Conservation (phyloP, 2,888 invertebrate genomes). For the Thera britannica region DNA sequence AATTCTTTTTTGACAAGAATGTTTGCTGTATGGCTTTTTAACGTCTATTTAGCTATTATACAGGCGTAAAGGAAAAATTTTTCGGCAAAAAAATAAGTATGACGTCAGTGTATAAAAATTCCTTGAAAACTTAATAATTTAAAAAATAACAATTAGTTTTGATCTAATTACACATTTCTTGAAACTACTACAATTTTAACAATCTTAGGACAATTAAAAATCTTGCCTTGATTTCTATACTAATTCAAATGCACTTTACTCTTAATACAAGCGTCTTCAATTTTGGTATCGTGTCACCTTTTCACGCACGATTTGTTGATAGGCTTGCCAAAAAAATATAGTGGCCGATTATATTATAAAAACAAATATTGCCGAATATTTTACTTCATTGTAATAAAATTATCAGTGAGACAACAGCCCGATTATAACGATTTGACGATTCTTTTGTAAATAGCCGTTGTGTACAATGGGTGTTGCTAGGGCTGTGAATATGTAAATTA, state of each 20-base stretch:
- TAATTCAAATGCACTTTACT: too few relatives aligned
- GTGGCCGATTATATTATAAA: not conserved
- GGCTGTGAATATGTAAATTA: slow-evolving; percentile 79
- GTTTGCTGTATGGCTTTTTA: too few relatives aligned
- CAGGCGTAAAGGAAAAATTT: not conserved
- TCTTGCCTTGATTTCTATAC: not conserved
- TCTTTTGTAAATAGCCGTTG: slow-evolving; percentile 46
- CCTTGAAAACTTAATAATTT: not conserved
- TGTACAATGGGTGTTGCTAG: slow-evolving; percentile 59
- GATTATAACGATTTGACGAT: not conserved
- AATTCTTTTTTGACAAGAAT: too few relatives aligned
- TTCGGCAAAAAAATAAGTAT: not conserved
- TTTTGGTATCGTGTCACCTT: too few relatives aligned
- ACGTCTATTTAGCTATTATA: too few relatives aligned
- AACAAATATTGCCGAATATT: not conserved
- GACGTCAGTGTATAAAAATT: not conserved
- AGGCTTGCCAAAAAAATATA: not conserved
- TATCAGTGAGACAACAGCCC: not conserved
- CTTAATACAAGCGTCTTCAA: too few relatives aligned
- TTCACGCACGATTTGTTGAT: not conserved
- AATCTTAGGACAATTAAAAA: not conserved
- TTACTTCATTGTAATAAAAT: not conserved
- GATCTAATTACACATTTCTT: not conserved
- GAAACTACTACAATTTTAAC: not conserved
- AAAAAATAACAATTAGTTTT: not conserved